phyloP scores from a whole-genome alignment of 2,797 vertebrate genomes.

The Poliocrania exsul region DNA sequence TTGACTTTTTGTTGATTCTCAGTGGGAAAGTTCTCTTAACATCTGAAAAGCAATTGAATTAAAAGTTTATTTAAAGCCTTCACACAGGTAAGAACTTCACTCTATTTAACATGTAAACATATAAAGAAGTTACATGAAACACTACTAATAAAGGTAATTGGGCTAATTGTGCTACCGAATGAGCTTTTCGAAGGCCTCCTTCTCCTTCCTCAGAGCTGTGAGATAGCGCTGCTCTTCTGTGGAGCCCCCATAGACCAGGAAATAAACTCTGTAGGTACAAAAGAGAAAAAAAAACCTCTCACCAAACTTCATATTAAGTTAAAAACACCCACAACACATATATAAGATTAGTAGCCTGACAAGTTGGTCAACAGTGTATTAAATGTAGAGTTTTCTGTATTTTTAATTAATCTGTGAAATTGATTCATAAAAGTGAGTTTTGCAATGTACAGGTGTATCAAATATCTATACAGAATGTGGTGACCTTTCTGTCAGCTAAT shows the following conservation, averaged over 20 bases:
- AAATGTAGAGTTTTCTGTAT: neutral
- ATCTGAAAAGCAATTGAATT: neutral
- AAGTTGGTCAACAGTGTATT: neutral
- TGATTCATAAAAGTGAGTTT: neutral
- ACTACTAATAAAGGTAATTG: neutral
- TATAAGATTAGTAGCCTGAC: neutral
- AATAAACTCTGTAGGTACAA: slow-evolving; percentile 87
- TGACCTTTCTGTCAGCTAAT: neutral
- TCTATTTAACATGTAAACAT: neutral
- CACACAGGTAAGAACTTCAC: neutral
- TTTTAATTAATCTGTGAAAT: neutral
- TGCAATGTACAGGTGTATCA: neutral
- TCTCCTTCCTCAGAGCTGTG: slow-evolving; percentile 91
- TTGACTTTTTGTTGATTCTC: neutral
- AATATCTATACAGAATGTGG: neutral
- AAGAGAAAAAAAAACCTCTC: neutral
- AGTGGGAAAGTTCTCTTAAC: neutral
- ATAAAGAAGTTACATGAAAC: neutral
- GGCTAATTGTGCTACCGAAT: slow-evolving; percentile 82
- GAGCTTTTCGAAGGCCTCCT: slow-evolving; percentile 94
- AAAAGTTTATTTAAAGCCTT: neutral
- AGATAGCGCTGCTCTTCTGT: slow-evolving; percentile 96
- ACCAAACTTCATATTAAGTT: neutral
- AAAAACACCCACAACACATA: neutral
- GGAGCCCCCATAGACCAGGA: slow-evolving; percentile 95